Conservation (phyloP, 2,113 vertebrate species). For the Larimichthys crocea region DNA sequence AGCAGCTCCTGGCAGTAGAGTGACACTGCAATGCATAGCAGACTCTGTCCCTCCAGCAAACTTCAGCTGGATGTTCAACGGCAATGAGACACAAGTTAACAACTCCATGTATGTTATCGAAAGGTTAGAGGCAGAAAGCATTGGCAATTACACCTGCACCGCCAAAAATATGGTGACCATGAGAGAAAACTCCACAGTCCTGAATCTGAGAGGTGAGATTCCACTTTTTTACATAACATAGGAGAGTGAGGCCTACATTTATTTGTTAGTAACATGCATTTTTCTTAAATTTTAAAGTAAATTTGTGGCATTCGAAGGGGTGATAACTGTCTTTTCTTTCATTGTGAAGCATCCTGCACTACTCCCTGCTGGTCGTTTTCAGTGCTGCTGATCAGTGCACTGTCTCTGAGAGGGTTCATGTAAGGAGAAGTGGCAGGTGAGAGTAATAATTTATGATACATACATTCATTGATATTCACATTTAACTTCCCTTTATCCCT, state of each 20-base stretch:
- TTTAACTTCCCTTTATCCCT: background rate
- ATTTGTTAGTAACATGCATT: too few relatives aligned
- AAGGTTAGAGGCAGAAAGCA: constrained; percentile 36
- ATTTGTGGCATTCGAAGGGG: background rate
- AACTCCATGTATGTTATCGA: constrained; percentile 55
- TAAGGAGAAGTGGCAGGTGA: constrained; percentile 20
- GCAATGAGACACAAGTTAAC: constrained; percentile 46
- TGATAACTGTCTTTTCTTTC: background rate
- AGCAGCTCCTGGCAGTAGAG: constrained; percentile 50
- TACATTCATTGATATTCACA: background rate
- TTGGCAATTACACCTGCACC: constrained; percentile 78
- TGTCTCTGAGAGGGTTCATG: constrained; percentile 22
- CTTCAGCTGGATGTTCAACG: constrained; percentile 76
- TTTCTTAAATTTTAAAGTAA: background rate
- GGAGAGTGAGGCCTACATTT: background rate
- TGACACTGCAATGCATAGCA: constrained; percentile 64
- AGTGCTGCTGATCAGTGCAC: constrained; percentile 25
- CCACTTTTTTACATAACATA: background rate
- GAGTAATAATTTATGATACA: background rate
- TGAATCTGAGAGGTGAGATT: constrained; percentile 63
- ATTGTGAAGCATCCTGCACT: constrained; percentile 60
- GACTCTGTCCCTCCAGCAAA: constrained; percentile 66
- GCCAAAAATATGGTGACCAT: constrained; percentile 70
- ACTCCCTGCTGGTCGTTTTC: constrained; percentile 59
- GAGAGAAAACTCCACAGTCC: constrained; percentile 53